Evolutionary conservation across 2,797 vertebrate genomes (phyloP).

Genomic region (Spea hammondii): DNA sequence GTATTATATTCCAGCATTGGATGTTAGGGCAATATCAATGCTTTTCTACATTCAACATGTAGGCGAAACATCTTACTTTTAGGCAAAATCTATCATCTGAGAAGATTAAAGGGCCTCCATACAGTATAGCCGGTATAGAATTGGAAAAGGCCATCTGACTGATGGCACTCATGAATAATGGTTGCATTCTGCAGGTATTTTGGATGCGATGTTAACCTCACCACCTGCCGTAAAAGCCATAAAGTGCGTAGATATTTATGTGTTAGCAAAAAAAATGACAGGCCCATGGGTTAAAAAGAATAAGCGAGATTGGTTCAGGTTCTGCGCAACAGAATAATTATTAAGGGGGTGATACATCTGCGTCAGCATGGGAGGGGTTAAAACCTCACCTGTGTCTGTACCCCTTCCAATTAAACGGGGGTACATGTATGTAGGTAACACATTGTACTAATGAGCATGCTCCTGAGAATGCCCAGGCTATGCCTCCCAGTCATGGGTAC

Average conservation of each 20-base stretch:
- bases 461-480: not conserved
- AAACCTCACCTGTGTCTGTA: slow-evolving; percentile 30
- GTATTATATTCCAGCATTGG: not conserved
- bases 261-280: not conserved
- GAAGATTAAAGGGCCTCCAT: slow-evolving; percentile 14
- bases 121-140: not conserved
- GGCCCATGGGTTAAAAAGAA: not conserved
- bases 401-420: slow-evolving; percentile 18
- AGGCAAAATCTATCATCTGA: slow-evolving; percentile 8
- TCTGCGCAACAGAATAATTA: not conserved
- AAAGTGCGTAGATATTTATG: not conserved
- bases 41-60: not conserved
- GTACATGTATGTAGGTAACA: not conserved
- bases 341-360: slow-evolving; percentile 19
- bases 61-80: not conserved
- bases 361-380: slow-evolving; percentile 28
- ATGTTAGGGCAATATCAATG: not conserved
- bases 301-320: not conserved
- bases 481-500: not conserved
- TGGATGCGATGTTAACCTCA: not conserved
- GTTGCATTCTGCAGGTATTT: not conserved
- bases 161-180: not conserved
- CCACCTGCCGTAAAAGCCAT: not conserved
- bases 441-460: slow-evolving; percentile 3
- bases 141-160: slow-evolving; percentile 6